Base-by-base conservation (phyloP, 2,113 vertebrate genomes). In the Speoplatyrhinus poulsoni region DNA sequence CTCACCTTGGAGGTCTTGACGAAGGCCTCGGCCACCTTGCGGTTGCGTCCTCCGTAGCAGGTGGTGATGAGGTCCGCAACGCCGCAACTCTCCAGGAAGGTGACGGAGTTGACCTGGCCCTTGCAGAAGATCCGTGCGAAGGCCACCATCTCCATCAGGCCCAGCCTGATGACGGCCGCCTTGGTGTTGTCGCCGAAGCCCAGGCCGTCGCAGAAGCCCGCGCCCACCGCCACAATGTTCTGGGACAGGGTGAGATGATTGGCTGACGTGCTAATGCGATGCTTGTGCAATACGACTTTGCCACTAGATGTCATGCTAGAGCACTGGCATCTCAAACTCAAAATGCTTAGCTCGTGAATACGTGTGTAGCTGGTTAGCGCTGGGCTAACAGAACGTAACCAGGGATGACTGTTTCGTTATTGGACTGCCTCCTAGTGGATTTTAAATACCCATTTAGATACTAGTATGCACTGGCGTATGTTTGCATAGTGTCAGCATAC, bases 91-190 rank as follows among this genome's bases (percentile, higher is more conserved):
- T 97, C 96, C 87, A 96, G 82, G 77, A 97, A 97, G 1, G 94
- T 95, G 56, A 64, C 52, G 49, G 83, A 88, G 63, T 80, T 84
- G 19, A 95, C 93, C 0, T 71, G 6, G 15, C 82, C 91, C 60
- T 72, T 89, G 85, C 93, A 95, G 91, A 96, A 96, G 46, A 96
- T 41, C 80, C 87, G 93, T 32, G 95, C 78, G 61, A 96, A 96
- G 46, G 93, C 89, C 19, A 96, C 83, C 95, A 96, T 96, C 69
- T 96, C 95, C 95, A 97, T 95, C 55, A 96, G 88, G 15, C 95
- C 95, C 77, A 97, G 80, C 1, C 95, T 79, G 84, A 96, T 96
- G 53, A 96, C 93, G 0, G 94, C 94, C 1, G 95, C 94, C 84
- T 96, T 96, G 3, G 95, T 96, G 64, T 96, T 96, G 71, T 96